Evolutionary conservation across 2,113 vertebrate genomes (phyloP).

Genomic region (Perognathus longimembris): DNA sequence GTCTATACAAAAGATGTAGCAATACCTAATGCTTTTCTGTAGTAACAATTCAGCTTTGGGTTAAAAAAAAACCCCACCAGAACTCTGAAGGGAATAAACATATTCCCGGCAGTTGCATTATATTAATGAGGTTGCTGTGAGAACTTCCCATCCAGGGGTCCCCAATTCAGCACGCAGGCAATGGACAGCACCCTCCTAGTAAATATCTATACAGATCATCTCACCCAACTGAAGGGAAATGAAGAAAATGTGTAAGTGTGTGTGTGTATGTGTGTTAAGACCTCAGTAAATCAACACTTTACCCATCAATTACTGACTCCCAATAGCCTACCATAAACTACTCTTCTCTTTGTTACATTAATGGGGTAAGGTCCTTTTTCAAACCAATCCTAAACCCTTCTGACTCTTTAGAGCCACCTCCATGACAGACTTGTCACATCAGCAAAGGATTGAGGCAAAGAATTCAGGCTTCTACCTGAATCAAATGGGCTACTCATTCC

Average conservation of each 20-base stretch:
- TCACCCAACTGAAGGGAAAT: background rate
- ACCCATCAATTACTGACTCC: background rate
- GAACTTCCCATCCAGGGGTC: background rate
- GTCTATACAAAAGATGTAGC: conserved; percentile 10
- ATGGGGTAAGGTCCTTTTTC: background rate
- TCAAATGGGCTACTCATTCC: background rate
- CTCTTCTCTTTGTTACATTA: background rate
- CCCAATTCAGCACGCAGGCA: background rate
- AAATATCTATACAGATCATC: background rate
- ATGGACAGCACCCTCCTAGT: conserved; percentile 27
- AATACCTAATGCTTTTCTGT: conserved; percentile 9
- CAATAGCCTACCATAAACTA: background rate
- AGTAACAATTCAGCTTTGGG: background rate
- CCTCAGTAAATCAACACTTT: background rate
- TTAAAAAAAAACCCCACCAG: background rate
- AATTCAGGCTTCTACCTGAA: background rate
- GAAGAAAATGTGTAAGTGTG: background rate
- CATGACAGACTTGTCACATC: background rate
- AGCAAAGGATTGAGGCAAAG: background rate
- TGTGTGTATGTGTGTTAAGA: background rate
- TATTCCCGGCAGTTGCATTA: background rate
- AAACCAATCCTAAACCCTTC: background rate
- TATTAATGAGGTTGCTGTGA: background rate
- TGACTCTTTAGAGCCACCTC: background rate
- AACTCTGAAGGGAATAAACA: conserved; percentile 4